These are phyloP conservation scores for Platanista minor DNA, from an alignment of 2,113 vertebrate genomes.

Conservation along the genomic window DNA sequence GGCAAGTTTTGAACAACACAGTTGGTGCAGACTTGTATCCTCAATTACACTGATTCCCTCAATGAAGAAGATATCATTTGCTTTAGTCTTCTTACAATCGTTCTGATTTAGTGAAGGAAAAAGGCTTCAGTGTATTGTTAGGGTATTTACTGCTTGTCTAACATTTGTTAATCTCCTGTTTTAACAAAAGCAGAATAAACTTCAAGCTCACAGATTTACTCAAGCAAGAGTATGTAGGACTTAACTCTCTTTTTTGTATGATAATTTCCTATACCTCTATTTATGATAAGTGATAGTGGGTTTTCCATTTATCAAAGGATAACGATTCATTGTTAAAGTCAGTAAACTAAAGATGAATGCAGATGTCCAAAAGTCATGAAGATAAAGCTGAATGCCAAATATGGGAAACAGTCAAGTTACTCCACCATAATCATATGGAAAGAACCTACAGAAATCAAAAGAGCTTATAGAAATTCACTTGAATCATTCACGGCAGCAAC, in stretches of 20 bases:
- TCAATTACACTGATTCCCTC: not conserved
- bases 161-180: not conserved
- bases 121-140: not conserved
- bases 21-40: not conserved
- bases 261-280: not conserved
- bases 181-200: not conserved
- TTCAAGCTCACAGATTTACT: not conserved
- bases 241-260: not conserved
- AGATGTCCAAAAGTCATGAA: not conserved
- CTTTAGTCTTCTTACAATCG: not conserved
- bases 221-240: not conserved
- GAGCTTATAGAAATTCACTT: not conserved
- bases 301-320: not conserved
- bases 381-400: not conserved
- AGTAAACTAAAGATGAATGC: not conserved
- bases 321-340: not conserved
- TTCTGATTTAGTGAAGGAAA: not conserved
- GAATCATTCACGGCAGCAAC: not conserved
- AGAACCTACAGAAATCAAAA: not conserved
- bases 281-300: not conserved
- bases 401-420: not conserved
- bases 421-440: not conserved
- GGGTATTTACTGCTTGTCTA: not conserved
- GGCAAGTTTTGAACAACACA: not conserved
- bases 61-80: not conserved